Evolutionary conservation across 2,113 vertebrate species (phyloP).

Genomic region (Mormyrus iriodes): DNA sequence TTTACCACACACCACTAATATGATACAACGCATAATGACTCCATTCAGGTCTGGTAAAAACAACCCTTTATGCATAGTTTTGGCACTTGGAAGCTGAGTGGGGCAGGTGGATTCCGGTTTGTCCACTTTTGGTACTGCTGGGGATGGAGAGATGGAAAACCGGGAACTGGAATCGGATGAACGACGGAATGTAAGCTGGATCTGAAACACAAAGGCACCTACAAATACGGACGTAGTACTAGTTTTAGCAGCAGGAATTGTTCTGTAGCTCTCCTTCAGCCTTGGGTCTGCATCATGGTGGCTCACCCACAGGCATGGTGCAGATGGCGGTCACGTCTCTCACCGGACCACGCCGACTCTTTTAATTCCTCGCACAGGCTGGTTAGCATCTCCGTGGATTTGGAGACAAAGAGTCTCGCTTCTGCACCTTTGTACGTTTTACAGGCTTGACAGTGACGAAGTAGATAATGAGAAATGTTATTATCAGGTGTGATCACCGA

Average conservation of each 20-base stretch:
- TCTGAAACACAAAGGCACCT: too few species aligned
- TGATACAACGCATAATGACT: background rate
- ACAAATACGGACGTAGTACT: too few species aligned
- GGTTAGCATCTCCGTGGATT: background rate
- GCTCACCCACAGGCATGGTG: background rate
- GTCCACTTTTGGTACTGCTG: too few species aligned
- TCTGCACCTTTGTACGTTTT: background rate
- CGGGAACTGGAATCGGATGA: too few species aligned
- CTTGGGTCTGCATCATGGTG: background rate
- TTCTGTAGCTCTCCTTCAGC: background rate
- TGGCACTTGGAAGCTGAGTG: background rate
- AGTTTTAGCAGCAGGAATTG: background rate
- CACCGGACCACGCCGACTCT: background rate
- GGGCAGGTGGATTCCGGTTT: too few species aligned
- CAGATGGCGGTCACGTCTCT: background rate
- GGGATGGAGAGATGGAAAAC: too few species aligned
- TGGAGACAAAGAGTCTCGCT: background rate
- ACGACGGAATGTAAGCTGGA: too few species aligned
- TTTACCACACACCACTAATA: background rate
- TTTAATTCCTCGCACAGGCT: background rate
- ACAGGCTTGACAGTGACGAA: background rate
- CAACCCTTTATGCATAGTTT: background rate
- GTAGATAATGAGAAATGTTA: slow-evolving; percentile 1
- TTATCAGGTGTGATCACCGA: background rate
- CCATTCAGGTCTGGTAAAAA: background rate